These are phyloP conservation scores for Microhierax caerulescens DNA, from an alignment of 2,797 vertebrate species.

Conservation along the genomic window DNA sequence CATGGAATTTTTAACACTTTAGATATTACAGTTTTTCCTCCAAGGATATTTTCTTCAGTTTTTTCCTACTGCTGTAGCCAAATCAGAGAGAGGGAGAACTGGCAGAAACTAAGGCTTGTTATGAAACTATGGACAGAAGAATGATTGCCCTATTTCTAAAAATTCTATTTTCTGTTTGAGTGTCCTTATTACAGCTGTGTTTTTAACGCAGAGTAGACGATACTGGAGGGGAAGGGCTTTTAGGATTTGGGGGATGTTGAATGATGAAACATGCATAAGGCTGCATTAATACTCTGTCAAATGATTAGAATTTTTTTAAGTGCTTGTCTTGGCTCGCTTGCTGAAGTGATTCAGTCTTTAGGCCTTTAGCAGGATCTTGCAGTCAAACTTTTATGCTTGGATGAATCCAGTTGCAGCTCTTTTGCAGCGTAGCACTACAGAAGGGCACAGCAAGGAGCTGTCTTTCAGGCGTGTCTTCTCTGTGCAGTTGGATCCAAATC, in stretches of 20 bases:
- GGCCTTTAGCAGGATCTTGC: neutral
- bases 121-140: neutral
- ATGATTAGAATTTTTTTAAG: neutral
- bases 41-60: neutral
- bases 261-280: neutral
- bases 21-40: neutral
- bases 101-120: neutral
- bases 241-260: neutral
- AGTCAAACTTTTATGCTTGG: neutral
- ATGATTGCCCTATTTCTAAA: neutral
- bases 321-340: slow-evolving; percentile 34
- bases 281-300: neutral
- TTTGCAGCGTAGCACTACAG: neutral
- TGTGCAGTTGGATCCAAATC: neutral
- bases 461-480: neutral
- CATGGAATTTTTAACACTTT: neutral
- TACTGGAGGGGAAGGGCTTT: neutral
- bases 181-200: neutral
- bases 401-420: slow-evolving; percentile 3
- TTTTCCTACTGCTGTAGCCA: neutral
- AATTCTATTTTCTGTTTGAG: neutral
- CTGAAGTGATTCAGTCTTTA: neutral
- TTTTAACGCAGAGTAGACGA: neutral
- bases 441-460: neutral
- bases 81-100: neutral